phyloP scores from a whole-genome alignment of 2,888 invertebrate genomes.

The Hydroisotoma schaefferi region DNA sequence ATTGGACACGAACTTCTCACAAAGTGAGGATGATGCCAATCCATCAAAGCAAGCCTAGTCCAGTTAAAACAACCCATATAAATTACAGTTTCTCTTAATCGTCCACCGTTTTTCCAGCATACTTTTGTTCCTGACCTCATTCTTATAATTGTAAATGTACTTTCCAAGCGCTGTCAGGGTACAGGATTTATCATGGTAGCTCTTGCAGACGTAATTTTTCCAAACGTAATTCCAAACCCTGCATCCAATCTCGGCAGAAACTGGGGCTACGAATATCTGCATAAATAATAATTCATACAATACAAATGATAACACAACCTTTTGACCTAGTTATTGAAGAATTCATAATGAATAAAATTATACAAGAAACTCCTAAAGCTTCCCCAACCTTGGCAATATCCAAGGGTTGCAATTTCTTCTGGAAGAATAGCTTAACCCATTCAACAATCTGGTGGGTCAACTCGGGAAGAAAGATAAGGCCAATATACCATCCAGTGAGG shows the following conservation, averaged over 20 bases:
- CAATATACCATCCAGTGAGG: background rate
- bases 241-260: conserved; percentile 5
- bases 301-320: background rate
- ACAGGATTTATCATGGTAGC: conserved; percentile 21
- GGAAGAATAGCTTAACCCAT: background rate
- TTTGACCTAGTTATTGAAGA: background rate
- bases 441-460: background rate
- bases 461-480: background rate
- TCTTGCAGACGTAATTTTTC: conserved; percentile 25
- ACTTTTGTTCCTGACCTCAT: conserved; percentile 11
- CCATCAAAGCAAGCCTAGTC: conserved; percentile 27
- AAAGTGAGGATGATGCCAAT: conserved; percentile 14
- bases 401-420: background rate
- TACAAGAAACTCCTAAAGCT: background rate
- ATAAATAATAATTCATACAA: background rate
- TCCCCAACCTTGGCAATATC: background rate
- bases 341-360: background rate
- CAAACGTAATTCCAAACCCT: conserved; percentile 20
- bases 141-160: conserved; percentile 14
- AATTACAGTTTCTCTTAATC: too few relatives aligned
- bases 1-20: conserved; percentile 21
- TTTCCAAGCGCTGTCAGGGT: conserved; percentile 15
- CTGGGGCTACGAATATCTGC: background rate
- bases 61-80: too few relatives aligned
- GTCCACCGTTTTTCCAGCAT: background rate